Evolutionary conservation across 2,113 vertebrate genomes (phyloP).

Genomic region (Phoenicopterus ruber): DNA sequence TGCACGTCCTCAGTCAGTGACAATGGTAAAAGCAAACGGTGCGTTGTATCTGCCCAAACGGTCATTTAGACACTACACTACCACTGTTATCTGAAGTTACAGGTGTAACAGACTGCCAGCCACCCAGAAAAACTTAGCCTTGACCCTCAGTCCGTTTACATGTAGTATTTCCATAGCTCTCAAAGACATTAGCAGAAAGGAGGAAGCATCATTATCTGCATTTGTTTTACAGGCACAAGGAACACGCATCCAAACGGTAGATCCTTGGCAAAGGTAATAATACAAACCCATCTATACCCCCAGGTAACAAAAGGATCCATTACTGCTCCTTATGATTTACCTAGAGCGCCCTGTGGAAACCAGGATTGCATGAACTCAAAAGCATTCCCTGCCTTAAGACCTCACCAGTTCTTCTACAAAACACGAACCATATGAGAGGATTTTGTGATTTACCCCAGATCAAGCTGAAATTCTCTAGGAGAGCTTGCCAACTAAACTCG

Average conservation of each 20-base stretch:
- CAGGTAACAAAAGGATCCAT: not conserved
- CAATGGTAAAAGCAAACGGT: not conserved
- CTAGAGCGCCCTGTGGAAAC: not conserved
- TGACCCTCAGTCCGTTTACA: not conserved
- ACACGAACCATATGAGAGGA: not conserved
- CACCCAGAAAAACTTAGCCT: not conserved
- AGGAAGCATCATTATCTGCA: not conserved
- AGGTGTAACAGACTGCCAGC: not conserved
- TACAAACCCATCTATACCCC: not conserved
- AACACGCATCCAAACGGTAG: not conserved
- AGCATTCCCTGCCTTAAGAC: not conserved
- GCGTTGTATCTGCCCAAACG: not conserved
- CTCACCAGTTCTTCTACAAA: not conserved
- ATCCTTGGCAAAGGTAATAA: not conserved
- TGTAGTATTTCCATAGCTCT: not conserved
- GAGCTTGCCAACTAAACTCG: not conserved
- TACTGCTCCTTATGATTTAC: not conserved
- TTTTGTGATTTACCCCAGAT: not conserved
- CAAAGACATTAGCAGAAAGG: not conserved
- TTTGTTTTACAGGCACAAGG: not conserved
- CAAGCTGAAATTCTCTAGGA: not conserved
- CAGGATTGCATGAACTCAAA: not conserved
- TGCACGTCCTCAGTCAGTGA: not conserved
- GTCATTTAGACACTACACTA: not conserved
- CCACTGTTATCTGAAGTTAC: not conserved